A percentile compares a stretch with the other conserved stretches of the same genome.
phyloP scores from a whole-genome alignment of 2,888 invertebrate genomes.

The Gasteruption jaculator region DNA sequence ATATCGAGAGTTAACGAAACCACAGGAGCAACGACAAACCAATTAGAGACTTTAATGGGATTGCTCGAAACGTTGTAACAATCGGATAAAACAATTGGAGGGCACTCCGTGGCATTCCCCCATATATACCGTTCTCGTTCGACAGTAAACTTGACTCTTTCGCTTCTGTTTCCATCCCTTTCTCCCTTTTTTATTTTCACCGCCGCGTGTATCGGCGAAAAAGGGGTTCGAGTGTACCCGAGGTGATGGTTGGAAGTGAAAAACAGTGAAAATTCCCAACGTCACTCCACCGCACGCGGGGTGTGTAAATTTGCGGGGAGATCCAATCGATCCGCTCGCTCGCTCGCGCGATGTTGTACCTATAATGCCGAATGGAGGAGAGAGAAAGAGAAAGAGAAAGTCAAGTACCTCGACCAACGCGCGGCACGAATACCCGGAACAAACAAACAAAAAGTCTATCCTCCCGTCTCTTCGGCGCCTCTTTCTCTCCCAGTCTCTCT shows the following conservation, averaged over 20 bases:
- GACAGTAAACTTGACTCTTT: no score
- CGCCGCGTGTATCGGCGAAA: no score
- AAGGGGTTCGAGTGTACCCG: slow-evolving; percentile 6
- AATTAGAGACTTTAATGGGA: slow-evolving; percentile 36
- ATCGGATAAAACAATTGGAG: slow-evolving; percentile 35
- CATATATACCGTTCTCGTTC: no score
- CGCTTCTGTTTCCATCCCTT: no score
- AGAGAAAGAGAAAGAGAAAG: no score
- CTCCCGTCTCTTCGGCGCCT: slow-evolving; percentile 43
- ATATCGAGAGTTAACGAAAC: slow-evolving; percentile 17
- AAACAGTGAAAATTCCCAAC: slow-evolving; percentile 35
- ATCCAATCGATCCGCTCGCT: slow-evolving; percentile 38
- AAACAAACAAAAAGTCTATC: slow-evolving; percentile 39
- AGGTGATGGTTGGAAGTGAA: slow-evolving; percentile 19
- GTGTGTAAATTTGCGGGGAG: slow-evolving; percentile 43
- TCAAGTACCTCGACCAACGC: slow-evolving; percentile 27
- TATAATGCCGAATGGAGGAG: no score
- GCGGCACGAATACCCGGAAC: slow-evolving; percentile 33
- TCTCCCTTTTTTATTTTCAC: no score
- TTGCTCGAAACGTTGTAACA: slow-evolving; percentile 30
- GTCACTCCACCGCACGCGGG: slow-evolving; percentile 31
- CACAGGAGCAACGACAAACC: slow-evolving; percentile 31
- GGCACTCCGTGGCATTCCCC: slow-evolving; percentile 19
- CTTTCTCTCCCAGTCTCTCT: slow-evolving; percentile 16
- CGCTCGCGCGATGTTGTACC: no score